Base-by-base conservation (phyloP, 2,797 vertebrate species). In the Phoebastria nigripes region DNA sequence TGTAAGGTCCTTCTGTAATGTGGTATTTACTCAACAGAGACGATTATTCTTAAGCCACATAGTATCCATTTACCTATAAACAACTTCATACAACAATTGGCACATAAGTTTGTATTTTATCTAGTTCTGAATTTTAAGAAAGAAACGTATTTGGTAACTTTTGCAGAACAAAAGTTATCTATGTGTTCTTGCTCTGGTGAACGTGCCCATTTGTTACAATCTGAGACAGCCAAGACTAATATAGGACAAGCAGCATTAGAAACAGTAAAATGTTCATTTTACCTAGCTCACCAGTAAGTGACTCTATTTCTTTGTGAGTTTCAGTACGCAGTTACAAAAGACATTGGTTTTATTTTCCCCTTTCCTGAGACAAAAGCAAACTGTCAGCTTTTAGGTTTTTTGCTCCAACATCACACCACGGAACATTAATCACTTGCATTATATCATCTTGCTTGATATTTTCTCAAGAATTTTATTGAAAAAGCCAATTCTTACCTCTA, bases 401-500 rank as follows among this genome's bases (percentile, higher is more conserved):
- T 73, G 17, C 15, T 61, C 42, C 37, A 44, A 18, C 28, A 55
- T 49, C 25, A 1, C 35, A 70, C 31, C 20, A 35, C 1, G 2
- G 18, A 83, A 54, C 35, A 65, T 33, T 25, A 31, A 71, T 56
- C 19, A 47, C 13, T 55, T 35, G n/a, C 20, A 46, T 41, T 76
- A 11, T 54, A 66, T 62, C 44, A 89, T 10, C 14, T 47, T 20
- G 22, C 41, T 42, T 69, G 37, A 82, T 5, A 59, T n/a, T 85
- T 84, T 72, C 33, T 80, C 22, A 37, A 72, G 3, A 39, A 26
- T 78, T 84, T 82, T 82, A 41, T 9, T 66, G 8, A 56, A 73
- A 79, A 91, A 44, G 11, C 6, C 33, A n/a, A 47, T 69, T 91
- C 85, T 98, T 98, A 99, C 98, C 98, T 98, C 98, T 24, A 98